Evolutionary conservation across 2,888 invertebrate genomes (phyloP).

Genomic region (Thumatha senex): DNA sequence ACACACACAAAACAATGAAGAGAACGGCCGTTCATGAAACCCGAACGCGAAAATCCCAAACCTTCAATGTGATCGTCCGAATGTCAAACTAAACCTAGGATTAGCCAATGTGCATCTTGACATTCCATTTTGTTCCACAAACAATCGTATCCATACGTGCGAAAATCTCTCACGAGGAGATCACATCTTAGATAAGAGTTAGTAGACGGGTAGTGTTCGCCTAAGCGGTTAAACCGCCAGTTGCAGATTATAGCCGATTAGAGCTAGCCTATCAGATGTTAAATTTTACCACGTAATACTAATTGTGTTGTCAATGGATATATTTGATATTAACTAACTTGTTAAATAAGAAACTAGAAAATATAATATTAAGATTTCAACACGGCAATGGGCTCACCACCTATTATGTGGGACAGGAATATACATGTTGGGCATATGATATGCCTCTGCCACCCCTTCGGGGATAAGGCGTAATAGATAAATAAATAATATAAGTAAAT

Average conservation of each 20-base stretch:
- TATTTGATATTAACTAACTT: not conserved
- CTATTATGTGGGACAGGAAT: too few species aligned
- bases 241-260: slow-evolving; percentile 58
- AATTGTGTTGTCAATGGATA: not conserved
- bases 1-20: slow-evolving; percentile 43
- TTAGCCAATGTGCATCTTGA: slow-evolving; percentile 79
- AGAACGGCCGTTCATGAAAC: slow-evolving; percentile 44
- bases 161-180: slow-evolving; percentile 68
- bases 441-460: too few species aligned
- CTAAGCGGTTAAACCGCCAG: slow-evolving; percentile 61
- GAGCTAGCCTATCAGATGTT: slow-evolving; percentile 24
- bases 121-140: slow-evolving; percentile 76
- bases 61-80: slow-evolving; percentile 49
- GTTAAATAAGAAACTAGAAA: not conserved
- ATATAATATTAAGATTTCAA: too few species aligned
- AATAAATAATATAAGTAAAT: too few species aligned
- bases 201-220: slow-evolving; percentile 46
- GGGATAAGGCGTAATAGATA: too few species aligned
- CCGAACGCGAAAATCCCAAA: slow-evolving; percentile 50
- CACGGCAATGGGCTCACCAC: too few species aligned
- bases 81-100: slow-evolving; percentile 58
- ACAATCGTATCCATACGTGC: slow-evolving; percentile 65
- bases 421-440: too few species aligned
- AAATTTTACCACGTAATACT: not conserved
- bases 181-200: slow-evolving; percentile 31